A percentile compares a stretch with the other conserved stretches of the same genome.
Conservation (phyloP, 2,888 invertebrate genomes). For the Archaeoteleia sp. region DNA sequence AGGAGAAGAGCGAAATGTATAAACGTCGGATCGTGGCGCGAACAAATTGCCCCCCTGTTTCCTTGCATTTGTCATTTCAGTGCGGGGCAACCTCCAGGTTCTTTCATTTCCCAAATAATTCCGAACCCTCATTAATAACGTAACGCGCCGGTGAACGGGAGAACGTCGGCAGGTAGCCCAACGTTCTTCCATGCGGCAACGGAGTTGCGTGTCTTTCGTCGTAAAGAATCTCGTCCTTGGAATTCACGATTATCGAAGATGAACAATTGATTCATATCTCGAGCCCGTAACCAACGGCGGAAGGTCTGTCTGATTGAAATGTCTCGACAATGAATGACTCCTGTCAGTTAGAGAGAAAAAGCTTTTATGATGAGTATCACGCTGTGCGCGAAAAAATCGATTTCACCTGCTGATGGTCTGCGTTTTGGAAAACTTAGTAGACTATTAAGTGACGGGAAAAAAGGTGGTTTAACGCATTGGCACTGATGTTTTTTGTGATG, state of each 20-base stretch:
- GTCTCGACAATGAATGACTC: conserved; percentile 64
- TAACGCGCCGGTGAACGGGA: conserved; percentile 63
- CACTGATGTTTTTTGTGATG: conserved; percentile 8
- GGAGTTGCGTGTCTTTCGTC: conserved; percentile 52
- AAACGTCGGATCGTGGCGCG: conserved; percentile 62
- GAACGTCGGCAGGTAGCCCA: conserved; percentile 59
- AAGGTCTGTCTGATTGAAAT: conserved; percentile 67
- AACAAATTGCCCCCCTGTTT: conserved; percentile 70
- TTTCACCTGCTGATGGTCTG: conserved; percentile 4
- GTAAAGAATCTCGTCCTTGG: conserved; percentile 54
- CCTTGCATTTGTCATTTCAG: conserved; percentile 70
- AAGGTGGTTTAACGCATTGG: conserved; percentile 3
- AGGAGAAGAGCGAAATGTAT: conserved; percentile 51
- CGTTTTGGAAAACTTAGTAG: not conserved
- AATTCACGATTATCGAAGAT: conserved; percentile 56
- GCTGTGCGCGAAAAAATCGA: conserved; percentile 17
- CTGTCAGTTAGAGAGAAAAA: conserved; percentile 61
- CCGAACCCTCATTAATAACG: conserved; percentile 71
- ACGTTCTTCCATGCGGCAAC: conserved; percentile 56
- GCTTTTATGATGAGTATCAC: conserved; percentile 37
- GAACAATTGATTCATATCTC: conserved; percentile 69
- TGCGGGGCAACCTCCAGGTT: conserved; percentile 59
- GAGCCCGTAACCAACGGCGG: conserved; percentile 59
- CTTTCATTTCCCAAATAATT: conserved; percentile 71
- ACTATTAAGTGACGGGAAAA: not conserved